These are phyloP conservation scores for Drosophila rubida DNA, from an alignment of 2,888 invertebrate species.

Conservation along the genomic window DNA sequence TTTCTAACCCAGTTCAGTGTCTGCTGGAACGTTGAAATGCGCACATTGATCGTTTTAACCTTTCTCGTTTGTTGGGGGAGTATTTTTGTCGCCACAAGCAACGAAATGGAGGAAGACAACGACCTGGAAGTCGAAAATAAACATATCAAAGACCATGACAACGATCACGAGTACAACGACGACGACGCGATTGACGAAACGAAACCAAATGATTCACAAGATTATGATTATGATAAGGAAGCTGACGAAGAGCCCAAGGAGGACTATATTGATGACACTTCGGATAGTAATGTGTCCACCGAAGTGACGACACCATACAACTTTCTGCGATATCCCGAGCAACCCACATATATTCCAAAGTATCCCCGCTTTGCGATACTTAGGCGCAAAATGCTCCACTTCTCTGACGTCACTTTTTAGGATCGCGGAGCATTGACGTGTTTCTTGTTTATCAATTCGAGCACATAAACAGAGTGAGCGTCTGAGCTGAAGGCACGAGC, in stretches of 20 bases:
- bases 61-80: constrained; percentile 10
- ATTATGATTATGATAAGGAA: constrained; percentile 1
- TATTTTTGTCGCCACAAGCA: not conserved
- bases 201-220: not conserved
- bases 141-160: constrained; percentile 1
- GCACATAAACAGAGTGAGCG: not conserved
- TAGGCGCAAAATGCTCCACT: not conserved
- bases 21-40: constrained; percentile 25
- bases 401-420: not conserved
- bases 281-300: not conserved
- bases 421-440: constrained; percentile 26
- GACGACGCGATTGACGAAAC: not conserved
- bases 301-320: constrained; percentile 4
- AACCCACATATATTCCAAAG: not conserved
- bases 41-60: constrained; percentile 4
- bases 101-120: not conserved
- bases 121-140: constrained; percentile 21
- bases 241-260: not conserved
- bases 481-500: not conserved
- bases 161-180: not conserved
- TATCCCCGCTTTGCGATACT: constrained; percentile 57
- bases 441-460: constrained; percentile 2
- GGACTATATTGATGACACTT: constrained; percentile 5
- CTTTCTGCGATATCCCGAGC: constrained; percentile 36
- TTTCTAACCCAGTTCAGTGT: constrained; percentile 18